Evolutionary conservation across 2,888 invertebrate genomes (phyloP), one percentile per base, ranked within the genome.

Genomic region (Penaeus monodon): DNA sequence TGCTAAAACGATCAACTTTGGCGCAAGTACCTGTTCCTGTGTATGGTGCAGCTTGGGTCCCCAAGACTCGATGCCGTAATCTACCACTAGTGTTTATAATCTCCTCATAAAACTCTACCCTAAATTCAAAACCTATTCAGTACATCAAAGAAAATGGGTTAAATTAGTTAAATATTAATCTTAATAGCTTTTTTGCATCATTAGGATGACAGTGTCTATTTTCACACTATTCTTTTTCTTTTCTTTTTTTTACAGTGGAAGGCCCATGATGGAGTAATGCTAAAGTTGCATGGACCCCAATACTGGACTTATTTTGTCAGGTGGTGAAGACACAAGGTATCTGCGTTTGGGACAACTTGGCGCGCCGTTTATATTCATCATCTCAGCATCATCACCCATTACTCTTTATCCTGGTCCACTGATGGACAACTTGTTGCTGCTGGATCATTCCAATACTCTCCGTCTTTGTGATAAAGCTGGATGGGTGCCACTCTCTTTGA

Each of bases 391-490:
- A 98, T 91, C 96, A 97, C 93, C 98, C 99, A 96, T 99, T 82
- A 98, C 97, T 95, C 97, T 38, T 94, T 98, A 1, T 95, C 96
- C 81, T 99, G 99, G 97, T 96, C 97, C 78, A 97, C 97, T 0
- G 96, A 96, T 91, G 99, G 99, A 7, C 96, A 97, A 91, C 94
- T 97, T 90, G 97, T 99, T 92, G 96, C 97, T 74, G 95, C 99
- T 77, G 99, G 98, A 27, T 97, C 97, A 20, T 99, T 96, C n/a
- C 92, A 98, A 99, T 92, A 96, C 97, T 22, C 94, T 99, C 22
- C 94, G 97, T 86, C 94, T 99, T 0, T 99, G 99, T 92, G 98
- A 98, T 92, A 96, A 96, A 92, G 96, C 96, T 88, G 99, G 99
- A 57, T 90, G n/a, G 89, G 90, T 90, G 86, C 29, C 89, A 91